Evolutionary conservation across 2,797 vertebrate genomes (phyloP), one percentile per base, ranked within the genome.

Genomic region (Podarcis lilfordi): DNA sequence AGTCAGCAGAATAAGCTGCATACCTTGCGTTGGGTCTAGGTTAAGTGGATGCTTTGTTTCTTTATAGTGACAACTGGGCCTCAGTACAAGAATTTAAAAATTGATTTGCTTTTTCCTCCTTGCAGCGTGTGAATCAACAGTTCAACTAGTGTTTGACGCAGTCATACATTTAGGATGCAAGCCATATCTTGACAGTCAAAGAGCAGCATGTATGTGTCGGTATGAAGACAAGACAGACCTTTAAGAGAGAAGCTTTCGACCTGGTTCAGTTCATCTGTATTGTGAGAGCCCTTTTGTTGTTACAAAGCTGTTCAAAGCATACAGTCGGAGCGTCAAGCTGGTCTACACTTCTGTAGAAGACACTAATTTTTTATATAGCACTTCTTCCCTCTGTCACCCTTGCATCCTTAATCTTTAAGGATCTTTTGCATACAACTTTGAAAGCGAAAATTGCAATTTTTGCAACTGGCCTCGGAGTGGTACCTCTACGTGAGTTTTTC

Each of bases 131-230:
- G 98, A 99, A 91, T 98, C 98, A 4, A 95, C 98, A 0, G 98
- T 99, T 93, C 98, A 97, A 37, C 96, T 99, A 91, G 92, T 99
- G 86, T 99, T 99, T 84, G 98, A 99, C 89, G 97, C 98, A 0
- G 98, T 99, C 27, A 98, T 99, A 96, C 98, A 99, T 91, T 89
- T 99, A 94, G 99, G 99, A 89, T 99, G 99, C 92, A 99, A 99
- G 81, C 99, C 99, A 0, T 99, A 99, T 96, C 96, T 99, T 97
- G 99, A 99, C 92, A 98, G 99, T 92, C 99, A 99, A 93, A 97
- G 98, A 85, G 98, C 97, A 1, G 98, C 98, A 0, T 99, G 99
- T 32, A 96, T 97, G 90, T 99, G 99, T 94, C 98, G 3, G 9
- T 98, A 98, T 0, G 98, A 99, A 94, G 94, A 97, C 45, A 99